Evolutionary conservation across 2,888 invertebrate species (phyloP), one percentile per base, ranked within the genome.

Genomic region (Isoperla grammatica): DNA sequence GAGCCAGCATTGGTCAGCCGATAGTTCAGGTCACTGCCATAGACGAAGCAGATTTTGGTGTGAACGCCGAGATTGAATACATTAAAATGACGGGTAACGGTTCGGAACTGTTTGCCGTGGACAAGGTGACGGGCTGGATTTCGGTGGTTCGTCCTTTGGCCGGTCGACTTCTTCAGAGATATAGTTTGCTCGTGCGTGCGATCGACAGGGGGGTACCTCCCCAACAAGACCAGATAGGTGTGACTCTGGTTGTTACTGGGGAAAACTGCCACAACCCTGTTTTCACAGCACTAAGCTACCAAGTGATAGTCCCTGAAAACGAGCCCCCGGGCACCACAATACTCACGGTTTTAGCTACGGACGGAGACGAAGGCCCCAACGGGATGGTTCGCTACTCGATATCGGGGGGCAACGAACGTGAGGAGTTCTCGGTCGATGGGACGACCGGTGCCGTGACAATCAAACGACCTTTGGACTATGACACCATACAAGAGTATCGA

Each of bases 301-400:
- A 93, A 77, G 93, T 92, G 0, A 88, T 91, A 62, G 90, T 96
- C 1, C 89, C 91, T 0, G 95, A 96, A 79, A 94, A 93, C 73
- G 92, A 92, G 71, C 88, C 90, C 0, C 76, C 92, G 0, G 91
- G 92, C 1, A 87, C 91, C 1, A 86, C 88, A 0, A 91, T 96
- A 65, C 74, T 93, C 2, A 90, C 88, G 0, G 86, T 96, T 0
- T 85, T 81, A 64, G 95, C 95, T 2, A 84, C 85, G 0, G 96
- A 96, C 72, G 81, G 81, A 61, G 96, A 96, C 70, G 79, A 80
- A 65, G 95, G 95, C 0, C 90, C 94, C 0, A 96, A 96, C 72
- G 95, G 95, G 4, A 86, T 92, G 78, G 79, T 96, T 0, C 76
- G 87, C 9, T 96, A 94, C 73, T 79, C 83, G 42, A 92, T 95